Evolutionary conservation across 1,140 invertebrate species (phyloP).

Genomic region (Archegozetes longisetosus): DNA sequence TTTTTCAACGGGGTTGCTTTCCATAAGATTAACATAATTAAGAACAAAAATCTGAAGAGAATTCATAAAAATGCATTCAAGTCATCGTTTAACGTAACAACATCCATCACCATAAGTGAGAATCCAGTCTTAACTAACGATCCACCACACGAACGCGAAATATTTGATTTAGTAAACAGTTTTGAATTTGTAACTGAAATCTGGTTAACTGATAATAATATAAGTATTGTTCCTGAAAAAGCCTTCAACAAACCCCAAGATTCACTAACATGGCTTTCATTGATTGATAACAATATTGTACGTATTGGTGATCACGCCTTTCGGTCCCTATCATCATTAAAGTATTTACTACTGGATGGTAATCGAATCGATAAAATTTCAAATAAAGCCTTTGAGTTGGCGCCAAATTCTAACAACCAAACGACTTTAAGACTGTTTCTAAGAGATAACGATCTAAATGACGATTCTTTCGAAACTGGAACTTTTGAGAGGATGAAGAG

Average conservation of each 20-base stretch:
- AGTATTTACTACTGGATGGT: conserved; percentile 2
- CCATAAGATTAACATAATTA: not conserved
- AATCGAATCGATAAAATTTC: conserved; percentile 1
- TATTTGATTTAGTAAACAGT: conserved; percentile 1
- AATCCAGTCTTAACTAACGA: not conserved
- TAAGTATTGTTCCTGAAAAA: not conserved
- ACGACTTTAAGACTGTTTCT: not conserved
- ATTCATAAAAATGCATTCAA: conserved; percentile 1
- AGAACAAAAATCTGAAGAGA: not conserved
- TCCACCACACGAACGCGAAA: not conserved
- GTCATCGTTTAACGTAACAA: conserved; percentile 1
- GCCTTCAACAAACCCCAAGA: conserved; percentile 4
- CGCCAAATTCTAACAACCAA: not conserved
- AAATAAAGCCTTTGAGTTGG: not conserved
- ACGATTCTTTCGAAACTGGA: not conserved
- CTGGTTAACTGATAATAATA: conserved; percentile 1
- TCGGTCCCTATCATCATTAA: not conserved
- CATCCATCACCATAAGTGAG: conserved; percentile 1
- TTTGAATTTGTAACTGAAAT: not conserved
- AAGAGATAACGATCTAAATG: conserved; percentile 1
- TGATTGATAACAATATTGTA: conserved; percentile 8
- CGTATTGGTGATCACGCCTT: conserved; percentile 3
- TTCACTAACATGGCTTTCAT: not conserved
- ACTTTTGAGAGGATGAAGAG: not conserved
- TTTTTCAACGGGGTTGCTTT: conserved; percentile 1